Conservation (phyloP, 2,797 vertebrate species). For the Limnodromus scolopaceus region DNA sequence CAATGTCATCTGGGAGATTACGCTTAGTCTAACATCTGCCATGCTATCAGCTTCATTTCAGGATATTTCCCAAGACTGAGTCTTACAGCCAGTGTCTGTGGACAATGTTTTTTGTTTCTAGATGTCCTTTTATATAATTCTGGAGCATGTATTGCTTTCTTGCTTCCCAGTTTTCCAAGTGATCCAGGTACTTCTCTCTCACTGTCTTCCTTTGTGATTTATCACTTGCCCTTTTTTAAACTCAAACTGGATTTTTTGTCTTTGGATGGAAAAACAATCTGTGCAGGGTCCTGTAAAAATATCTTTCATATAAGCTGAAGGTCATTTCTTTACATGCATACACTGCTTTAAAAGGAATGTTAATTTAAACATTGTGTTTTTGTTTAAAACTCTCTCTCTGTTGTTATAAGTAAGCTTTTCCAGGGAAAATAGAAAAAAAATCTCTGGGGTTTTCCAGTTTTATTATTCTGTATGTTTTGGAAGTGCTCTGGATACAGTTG, state of each 20-base stretch:
- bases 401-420: neutral
- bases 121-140: neutral
- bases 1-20: neutral
- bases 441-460: neutral
- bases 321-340: neutral
- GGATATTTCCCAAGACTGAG: neutral
- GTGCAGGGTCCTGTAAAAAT: neutral
- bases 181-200: neutral
- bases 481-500: slow-evolving; percentile 1
- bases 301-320: neutral
- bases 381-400: neutral
- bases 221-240: neutral
- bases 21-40: neutral
- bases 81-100: neutral
- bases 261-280: neutral
- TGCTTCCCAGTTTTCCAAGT: neutral
- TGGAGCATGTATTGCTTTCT: neutral
- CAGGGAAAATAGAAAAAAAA: neutral
- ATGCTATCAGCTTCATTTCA: neutral
- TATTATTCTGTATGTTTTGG: slow-evolving; percentile 16
- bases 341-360: neutral
- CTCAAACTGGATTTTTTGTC: neutral
- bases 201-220: neutral
- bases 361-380: neutral
- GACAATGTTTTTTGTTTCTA: neutral